Percentiles rank a stretch among this genome's conserved stretches.
Evolutionary conservation across 2,888 invertebrate genomes (phyloP).

Genomic region (Arenicola marina): DNA sequence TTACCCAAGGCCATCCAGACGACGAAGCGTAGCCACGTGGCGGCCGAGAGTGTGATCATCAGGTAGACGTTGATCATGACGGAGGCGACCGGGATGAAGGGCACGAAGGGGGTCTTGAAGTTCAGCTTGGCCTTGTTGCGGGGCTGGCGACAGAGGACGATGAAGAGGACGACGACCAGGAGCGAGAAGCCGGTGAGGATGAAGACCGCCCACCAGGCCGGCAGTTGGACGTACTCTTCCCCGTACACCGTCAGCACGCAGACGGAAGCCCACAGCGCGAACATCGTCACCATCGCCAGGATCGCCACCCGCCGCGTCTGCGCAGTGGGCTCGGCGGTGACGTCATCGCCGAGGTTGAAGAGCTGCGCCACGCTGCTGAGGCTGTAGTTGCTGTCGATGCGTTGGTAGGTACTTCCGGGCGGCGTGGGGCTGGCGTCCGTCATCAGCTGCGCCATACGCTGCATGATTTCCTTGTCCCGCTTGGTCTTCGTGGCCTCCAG

Average conservation of each 20-base stretch:
- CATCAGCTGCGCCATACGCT: constrained; percentile 15
- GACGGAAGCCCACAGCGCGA: constrained; percentile 14
- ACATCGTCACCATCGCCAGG: too few species aligned
- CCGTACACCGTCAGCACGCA: constrained; percentile 17
- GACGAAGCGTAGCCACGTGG: constrained; percentile 50
- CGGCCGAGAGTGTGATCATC: too few species aligned
- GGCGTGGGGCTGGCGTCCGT: constrained; percentile 8
- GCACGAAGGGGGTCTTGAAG: too few species aligned
- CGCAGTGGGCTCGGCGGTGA: constrained; percentile 17
- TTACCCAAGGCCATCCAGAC: constrained; percentile 49
- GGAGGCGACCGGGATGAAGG: too few species aligned
- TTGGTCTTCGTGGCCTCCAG: constrained; percentile 37
- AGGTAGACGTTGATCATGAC: too few species aligned
- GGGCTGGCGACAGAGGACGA: too few species aligned
- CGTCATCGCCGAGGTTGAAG: constrained; percentile 37
- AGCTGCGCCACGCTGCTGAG: constrained; percentile 44
- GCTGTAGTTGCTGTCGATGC: constrained; percentile 36
- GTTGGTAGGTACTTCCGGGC: constrained; percentile 37
- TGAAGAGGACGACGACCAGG: too few species aligned
- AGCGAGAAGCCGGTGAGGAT: too few species aligned
- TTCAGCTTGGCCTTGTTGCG: too few species aligned
- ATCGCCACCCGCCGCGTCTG: too few species aligned
- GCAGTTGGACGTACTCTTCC: too few species aligned
- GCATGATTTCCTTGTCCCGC: constrained; percentile 35
- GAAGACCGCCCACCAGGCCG: too few species aligned